Evolutionary conservation across 2,113 vertebrate species (phyloP), one percentile per base, ranked within the genome.

Genomic region (Laticauda laticaudata): DNA sequence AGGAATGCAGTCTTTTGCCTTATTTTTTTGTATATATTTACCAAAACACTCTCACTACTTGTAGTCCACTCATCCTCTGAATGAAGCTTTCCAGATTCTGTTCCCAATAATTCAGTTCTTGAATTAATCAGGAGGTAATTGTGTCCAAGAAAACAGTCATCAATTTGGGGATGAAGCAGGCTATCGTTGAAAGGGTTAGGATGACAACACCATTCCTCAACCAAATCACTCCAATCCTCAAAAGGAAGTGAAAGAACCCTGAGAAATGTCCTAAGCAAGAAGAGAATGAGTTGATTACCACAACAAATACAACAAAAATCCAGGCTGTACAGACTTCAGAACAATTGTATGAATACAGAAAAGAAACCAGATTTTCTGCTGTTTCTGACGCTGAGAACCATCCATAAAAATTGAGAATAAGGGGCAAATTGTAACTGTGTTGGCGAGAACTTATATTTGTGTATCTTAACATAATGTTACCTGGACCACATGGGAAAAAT

Each of bases 201-300:
- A 94, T 99, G 99, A 95, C 99, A 99, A 94, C 99, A 99, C 99
- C 99, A 99, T 93, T 99, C 99, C 39, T 98, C 99, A 93, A 99
- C 98, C 10, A 99, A 97, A 92, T 98, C 95, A 86, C 97, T 99
- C 99, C 99, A 99, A 97, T 99, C 98, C 89, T 98, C 98, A 88
- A 98, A 98, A 0, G 99, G 99, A 69, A 99, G 97, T 69, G 99
- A 98, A 90, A 99, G 99, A 87, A 99, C 98, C 95, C 99, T 97
- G 69, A 97, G 97, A 91, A 99, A 98, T 64, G 94, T 97, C 97
- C 99, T 99, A 93, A 55, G 1, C 92, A 89, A 61, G 93, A 91
- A 56, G 93, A 34, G 29, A 48, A 92, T 51, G 69, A 75, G 55
- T 29, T 64, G 23, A 34, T 64, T 90, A 56, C 24, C 14, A 43